Percentiles rank a stretch among this genome's conserved stretches.
phyloP scores from a whole-genome alignment of 92 coral and sea anemone species.

The Epizoanthus scotinus region DNA sequence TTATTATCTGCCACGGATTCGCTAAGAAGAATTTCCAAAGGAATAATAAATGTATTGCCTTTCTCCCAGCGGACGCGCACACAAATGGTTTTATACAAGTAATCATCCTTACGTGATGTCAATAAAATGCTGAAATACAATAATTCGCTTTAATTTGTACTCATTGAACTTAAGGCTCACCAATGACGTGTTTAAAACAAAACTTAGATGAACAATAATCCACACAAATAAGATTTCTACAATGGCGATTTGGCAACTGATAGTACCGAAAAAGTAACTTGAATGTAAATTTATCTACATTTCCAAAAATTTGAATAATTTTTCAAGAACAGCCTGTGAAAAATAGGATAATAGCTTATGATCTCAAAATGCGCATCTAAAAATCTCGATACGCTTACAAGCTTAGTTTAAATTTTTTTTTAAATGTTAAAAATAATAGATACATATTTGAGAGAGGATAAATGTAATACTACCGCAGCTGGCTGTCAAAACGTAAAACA shows the following conservation, averaged over 20 bases:
- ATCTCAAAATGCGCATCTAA: too few relatives aligned
- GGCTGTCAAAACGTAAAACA: too few relatives aligned
- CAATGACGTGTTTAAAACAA: background rate
- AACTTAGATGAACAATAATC: background rate
- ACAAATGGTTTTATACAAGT: background rate
- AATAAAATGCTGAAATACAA: background rate
- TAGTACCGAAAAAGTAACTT: background rate
- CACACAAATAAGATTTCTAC: background rate
- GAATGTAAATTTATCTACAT: background rate
- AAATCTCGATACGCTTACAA: too few relatives aligned
- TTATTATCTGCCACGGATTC: background rate
- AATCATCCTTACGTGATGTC: background rate
- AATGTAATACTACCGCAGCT: too few relatives aligned
- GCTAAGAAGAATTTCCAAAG: background rate
- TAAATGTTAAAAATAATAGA: too few relatives aligned
- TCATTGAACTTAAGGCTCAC: background rate
- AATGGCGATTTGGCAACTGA: background rate
- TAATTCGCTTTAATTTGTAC: constrained; percentile 9
- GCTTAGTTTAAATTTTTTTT: too few relatives aligned
- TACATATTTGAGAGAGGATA: too few relatives aligned
- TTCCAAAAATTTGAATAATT: too few relatives aligned
- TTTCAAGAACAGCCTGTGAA: too few relatives aligned
- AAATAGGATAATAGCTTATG: too few relatives aligned
- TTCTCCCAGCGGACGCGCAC: background rate
- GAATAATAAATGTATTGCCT: constrained; percentile 1